These are phyloP conservation scores for Drosophila melanogaster DNA, from an alignment of 1,140 invertebrate genomes.

Conservation along the genomic window Release_6_plus_ISO1_MT NT_033779.5:13778001-13778500, in stretches of 20 bases:
- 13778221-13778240: constrained; percentile 35
- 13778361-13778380: constrained; percentile 45
- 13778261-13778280: constrained; percentile 15
- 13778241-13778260: constrained; percentile 24
- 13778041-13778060: too few species aligned
- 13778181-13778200: background rate
- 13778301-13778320: constrained; percentile 54
- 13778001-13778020: too few species aligned
- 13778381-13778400: constrained; percentile 62
- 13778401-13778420: constrained; percentile 51
- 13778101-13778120: too few species aligned
- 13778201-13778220: constrained; percentile 28
- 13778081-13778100: too few species aligned
- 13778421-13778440: constrained; percentile 49
- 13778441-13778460: constrained; percentile 12
- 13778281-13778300: constrained; percentile 63
- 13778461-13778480: constrained; percentile 40
- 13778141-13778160: too few species aligned
- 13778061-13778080: too few species aligned
- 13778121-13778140: too few species aligned
- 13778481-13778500: constrained; percentile 64
- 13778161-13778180: too few species aligned
- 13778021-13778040: too few species aligned
- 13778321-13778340: background rate
- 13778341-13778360: background rate